Percentiles rank a stretch among this genome's conserved stretches.
Conservation (phyloP, 2,113 vertebrate species). For the Tragulus kanchil region DNA sequence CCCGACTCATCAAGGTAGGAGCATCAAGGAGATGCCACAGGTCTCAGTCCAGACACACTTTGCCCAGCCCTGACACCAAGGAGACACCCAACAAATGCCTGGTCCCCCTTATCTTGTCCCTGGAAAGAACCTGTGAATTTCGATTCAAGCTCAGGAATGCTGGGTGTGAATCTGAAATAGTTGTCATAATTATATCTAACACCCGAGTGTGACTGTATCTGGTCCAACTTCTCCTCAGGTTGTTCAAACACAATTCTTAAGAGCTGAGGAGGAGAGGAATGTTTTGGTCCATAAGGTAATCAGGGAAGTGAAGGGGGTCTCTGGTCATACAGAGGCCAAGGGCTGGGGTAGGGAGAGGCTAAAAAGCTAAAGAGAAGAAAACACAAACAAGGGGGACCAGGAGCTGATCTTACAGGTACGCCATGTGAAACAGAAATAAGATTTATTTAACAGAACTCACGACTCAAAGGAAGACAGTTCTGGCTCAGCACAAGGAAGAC, state of each 20-base stretch:
- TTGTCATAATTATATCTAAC: background rate
- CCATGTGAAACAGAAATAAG: background rate
- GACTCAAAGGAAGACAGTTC: background rate
- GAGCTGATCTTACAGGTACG: background rate
- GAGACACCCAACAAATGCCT: background rate
- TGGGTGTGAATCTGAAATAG: background rate
- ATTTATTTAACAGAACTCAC: background rate
- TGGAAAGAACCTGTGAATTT: background rate
- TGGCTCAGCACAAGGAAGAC: background rate
- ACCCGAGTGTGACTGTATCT: background rate
- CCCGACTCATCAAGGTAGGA: background rate
- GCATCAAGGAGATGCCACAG: background rate
- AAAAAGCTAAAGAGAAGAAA: background rate
- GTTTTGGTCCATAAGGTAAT: background rate
- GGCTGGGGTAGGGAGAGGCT: background rate
- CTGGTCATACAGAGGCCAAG: background rate
- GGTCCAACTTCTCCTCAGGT: background rate
- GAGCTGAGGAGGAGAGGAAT: background rate
- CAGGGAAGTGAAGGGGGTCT: background rate
- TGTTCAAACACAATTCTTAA: constrained; percentile 36
- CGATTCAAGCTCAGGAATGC: background rate
- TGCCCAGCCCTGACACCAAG: background rate
- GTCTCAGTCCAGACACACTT: background rate
- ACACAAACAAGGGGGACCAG: background rate
- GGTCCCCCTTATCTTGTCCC: background rate